Conservation (phyloP, 2,113 vertebrate species). For the Galemys pyrenaicus region DNA sequence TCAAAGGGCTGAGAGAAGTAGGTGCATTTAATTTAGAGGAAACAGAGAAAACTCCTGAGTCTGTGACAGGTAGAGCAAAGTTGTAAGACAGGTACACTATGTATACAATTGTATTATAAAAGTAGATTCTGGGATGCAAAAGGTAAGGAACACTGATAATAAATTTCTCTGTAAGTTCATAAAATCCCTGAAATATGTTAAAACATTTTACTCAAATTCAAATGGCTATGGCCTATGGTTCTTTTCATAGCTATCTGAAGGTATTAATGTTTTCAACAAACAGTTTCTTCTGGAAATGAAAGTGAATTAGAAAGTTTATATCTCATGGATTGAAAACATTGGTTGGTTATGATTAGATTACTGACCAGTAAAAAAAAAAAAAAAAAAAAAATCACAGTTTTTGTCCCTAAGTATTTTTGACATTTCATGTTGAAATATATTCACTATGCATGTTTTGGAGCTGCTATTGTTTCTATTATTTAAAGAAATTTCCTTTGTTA, state of each 20-base stretch:
- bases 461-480: background rate
- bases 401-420: conserved; percentile 3
- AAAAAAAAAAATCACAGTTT: background rate
- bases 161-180: background rate
- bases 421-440: background rate
- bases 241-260: background rate
- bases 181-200: background rate
- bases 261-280: background rate
- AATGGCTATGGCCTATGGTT: background rate
- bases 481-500: background rate
- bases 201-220: conserved; percentile 19
- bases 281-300: background rate
- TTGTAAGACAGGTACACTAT: background rate
- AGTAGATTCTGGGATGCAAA: background rate
- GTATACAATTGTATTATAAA: background rate
- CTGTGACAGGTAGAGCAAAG: background rate
- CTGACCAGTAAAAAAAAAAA: background rate
- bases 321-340: conserved; percentile 6
- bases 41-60: background rate
- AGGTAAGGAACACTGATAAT: background rate
- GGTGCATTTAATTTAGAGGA: background rate
- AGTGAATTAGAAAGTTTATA: background rate
- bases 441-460: background rate
- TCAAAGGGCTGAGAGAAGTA: background rate
- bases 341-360: conserved; percentile 3